phyloP scores from a whole-genome alignment of 2,888 invertebrate genomes.

The Gymnocheta viridis region DNA sequence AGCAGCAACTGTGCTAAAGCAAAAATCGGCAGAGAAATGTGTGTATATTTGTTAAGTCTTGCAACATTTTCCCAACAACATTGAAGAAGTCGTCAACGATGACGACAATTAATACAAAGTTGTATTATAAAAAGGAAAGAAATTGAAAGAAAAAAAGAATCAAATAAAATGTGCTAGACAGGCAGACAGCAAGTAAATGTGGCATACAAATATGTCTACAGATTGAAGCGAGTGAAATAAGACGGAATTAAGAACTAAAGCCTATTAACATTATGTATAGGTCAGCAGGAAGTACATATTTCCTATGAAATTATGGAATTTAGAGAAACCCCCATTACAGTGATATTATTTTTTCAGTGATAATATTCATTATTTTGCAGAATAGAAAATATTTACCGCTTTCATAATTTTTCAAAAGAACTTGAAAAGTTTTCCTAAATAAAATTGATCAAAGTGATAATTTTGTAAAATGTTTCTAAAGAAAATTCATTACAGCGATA shows the following conservation, averaged over 20 bases:
- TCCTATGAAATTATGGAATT: no score
- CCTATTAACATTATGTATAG: neutral
- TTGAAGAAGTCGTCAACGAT: constrained; percentile 26
- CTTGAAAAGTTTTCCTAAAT: no score
- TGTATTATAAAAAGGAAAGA: constrained; percentile 20
- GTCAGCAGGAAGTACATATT: neutral
- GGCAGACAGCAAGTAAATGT: constrained; percentile 59
- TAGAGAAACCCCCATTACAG: no score
- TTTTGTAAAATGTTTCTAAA: no score
- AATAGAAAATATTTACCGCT: no score
- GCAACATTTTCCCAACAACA: constrained; percentile 36
- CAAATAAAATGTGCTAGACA: constrained; percentile 42
- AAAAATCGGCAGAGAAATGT: neutral
- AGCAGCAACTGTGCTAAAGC: constrained; percentile 15
- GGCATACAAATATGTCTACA: constrained; percentile 6
- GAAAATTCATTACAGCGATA: neutral
- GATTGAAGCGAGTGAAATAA: neutral
- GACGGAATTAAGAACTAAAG: neutral
- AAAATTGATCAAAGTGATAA: no score
- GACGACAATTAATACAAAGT: constrained; percentile 30
- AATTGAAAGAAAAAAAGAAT: neutral
- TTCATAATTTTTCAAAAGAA: no score
- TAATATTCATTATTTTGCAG: no score
- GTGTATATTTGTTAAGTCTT: constrained; percentile 42
- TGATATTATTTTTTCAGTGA: no score